Evolutionary conservation across 2,113 vertebrate species (phyloP), one percentile per base, ranked within the genome.

Genomic region (Micromys minutus): DNA sequence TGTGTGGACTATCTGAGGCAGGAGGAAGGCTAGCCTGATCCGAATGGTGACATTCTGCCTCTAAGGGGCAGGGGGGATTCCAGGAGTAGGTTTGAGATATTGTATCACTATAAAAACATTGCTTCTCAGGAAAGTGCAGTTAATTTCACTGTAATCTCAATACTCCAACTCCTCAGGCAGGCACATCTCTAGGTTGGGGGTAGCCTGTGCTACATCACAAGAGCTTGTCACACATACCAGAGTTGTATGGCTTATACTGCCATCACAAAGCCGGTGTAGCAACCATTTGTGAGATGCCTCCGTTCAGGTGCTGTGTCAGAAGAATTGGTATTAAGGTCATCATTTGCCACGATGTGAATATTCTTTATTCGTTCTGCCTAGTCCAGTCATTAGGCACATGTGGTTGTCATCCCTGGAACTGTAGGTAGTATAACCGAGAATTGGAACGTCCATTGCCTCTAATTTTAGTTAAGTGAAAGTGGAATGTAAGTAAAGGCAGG

Each of bases 401-500:
- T 67, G 80, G 31, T 69, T 52, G 45, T 59, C 45, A 95, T 34
- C 50, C 24, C 50, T 63, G 52, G 91, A 89, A 50, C 79, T 89
- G 6, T 21, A 84, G 52, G 45, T 74, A 42, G 13, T 59, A 34
- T 83, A 67, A 74, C 69, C 45, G 36, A 87, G n/a, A 90, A 93
- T 47, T 24, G 11, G n/a, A 65, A 10, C 65, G 61, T 65, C 84
- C 12, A 16, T 81, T 91, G 94, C 29, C 22, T 86, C 87, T 90
- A 2, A 50, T 91, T 90, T 93, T 59, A 63, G 29, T 91, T 91
- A 47, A 67, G 52, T 69, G 77, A 94, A 94, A 83, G 42, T 76
- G 67, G 50, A 89, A 75, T 61, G 36, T 67, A 55, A 86, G 50
- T n/a, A 76, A 24, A 34, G 5, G 17, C 50, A 22, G 21, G 47